These are phyloP conservation scores for Alca torda DNA, from an alignment of 2,797 vertebrate species.

Conservation along the genomic window DNA sequence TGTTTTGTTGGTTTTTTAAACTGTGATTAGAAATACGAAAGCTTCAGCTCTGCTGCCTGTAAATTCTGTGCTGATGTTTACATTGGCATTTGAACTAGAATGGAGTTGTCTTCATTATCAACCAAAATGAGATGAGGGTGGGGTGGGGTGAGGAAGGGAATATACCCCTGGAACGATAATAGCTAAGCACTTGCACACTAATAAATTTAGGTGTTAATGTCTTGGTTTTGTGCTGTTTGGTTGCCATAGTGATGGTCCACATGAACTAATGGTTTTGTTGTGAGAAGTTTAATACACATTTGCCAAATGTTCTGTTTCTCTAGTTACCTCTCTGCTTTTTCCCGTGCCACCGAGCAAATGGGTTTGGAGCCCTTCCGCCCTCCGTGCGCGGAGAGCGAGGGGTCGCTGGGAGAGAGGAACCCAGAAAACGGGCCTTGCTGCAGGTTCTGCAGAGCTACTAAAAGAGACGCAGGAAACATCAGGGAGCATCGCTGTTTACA, in stretches of 20 bases:
- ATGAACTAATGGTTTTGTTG: conserved; percentile 60
- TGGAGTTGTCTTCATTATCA: not conserved
- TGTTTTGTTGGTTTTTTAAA: not conserved
- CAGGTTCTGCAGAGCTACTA: not conserved
- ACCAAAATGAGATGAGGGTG: not conserved
- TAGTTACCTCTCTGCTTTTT: not conserved
- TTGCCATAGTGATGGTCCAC: conserved; percentile 57
- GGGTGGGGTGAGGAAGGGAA: not conserved
- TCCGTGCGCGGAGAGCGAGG: not conserved
- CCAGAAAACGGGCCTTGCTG: not conserved
- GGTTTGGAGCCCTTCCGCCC: not conserved
- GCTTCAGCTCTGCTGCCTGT: not conserved
- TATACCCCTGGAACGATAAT: not conserved
- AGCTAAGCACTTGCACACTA: not conserved
- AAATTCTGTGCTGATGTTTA: not conserved
- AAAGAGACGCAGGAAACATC: not conserved
- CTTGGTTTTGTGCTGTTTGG: conserved; percentile 66
- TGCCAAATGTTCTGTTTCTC: conserved; percentile 41
- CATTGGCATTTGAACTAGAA: conserved; percentile 20
- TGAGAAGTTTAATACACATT: conserved; percentile 23
- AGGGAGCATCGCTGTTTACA: not conserved
- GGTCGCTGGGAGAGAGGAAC: not conserved
- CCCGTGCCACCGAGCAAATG: not conserved
- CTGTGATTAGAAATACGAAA: not conserved
- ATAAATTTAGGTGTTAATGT: conserved; percentile 46